Evolutionary conservation across 2,888 invertebrate species (phyloP).

Genomic region (Thyatira batis): DNA sequence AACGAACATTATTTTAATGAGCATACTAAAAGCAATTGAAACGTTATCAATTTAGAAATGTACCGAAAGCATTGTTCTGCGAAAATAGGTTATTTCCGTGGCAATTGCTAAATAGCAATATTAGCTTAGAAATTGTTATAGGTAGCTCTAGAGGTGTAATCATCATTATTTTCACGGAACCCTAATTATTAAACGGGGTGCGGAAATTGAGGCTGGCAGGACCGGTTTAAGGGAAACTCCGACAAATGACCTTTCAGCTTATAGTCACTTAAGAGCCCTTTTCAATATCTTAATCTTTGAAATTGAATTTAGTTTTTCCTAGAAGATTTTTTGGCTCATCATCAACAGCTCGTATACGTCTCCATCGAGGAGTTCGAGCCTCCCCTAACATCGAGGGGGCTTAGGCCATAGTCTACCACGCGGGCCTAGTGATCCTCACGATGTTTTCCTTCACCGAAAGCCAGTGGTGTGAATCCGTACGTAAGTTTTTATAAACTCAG

Average conservation of each 20-base stretch:
- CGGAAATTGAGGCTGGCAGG: not conserved
- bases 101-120: not conserved
- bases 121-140: not conserved
- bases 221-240: not conserved
- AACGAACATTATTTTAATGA: constrained; percentile 7
- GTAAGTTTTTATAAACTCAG: no score
- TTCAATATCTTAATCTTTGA: not conserved
- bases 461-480: no score
- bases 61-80: not conserved
- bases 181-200: not conserved
- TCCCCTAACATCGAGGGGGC: no score
- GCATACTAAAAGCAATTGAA: not conserved
- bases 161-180: not conserved
- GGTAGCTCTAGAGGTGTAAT: not conserved
- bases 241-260: not conserved
- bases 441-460: no score
- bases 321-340: no score
- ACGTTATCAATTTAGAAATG: not conserved
- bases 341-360: no score
- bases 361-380: no score
- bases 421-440: no score
- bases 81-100: not conserved
- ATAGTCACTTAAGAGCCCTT: not conserved
- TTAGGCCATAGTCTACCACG: no score
- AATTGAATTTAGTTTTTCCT: not conserved